Percentiles rank a stretch among this genome's conserved stretches.
Evolutionary conservation across 2,113 vertebrate genomes (phyloP).

Genomic region (Saimiri boliviensis): DNA sequence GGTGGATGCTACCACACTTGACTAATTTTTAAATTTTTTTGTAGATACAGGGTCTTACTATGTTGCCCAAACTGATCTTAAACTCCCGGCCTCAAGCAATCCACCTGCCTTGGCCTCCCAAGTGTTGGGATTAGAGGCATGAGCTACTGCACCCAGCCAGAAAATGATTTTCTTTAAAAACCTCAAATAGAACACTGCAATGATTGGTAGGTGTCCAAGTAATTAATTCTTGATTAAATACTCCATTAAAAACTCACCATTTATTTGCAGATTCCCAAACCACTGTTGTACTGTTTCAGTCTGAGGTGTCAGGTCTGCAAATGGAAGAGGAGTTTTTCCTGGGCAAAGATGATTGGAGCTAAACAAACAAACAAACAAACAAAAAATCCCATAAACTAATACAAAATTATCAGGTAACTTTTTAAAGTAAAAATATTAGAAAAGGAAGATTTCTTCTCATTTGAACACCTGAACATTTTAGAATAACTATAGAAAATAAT

Average conservation of each 20-base stretch:
- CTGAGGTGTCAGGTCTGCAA: conserved; percentile 86
- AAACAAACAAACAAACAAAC: conserved; percentile 44
- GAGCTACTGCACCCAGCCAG: too few relatives aligned
- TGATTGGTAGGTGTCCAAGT: neutral
- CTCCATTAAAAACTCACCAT: conserved; percentile 28
- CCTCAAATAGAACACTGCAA: conserved; percentile 2
- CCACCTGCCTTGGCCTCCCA: too few relatives aligned
- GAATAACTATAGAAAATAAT: neutral
- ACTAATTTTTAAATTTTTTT: too few relatives aligned
- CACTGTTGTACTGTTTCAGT: conserved; percentile 89
- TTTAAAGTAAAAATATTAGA: conserved; percentile 19
- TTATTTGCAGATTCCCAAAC: conserved; percentile 88
- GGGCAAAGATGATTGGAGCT: conserved; percentile 86
- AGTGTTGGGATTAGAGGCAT: too few relatives aligned
- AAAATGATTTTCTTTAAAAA: conserved; percentile 34
- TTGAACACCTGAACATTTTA: conserved; percentile 30
- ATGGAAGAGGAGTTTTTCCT: conserved; percentile 82
- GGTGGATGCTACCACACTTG: too few relatives aligned
- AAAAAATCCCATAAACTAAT: conserved; percentile 15
- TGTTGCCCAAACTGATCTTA: too few relatives aligned
- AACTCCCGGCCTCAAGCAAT: too few relatives aligned
- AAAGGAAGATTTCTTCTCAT: neutral
- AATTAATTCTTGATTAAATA: neutral
- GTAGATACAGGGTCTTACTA: too few relatives aligned
- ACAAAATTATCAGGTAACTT: conserved; percentile 16